Conservation (phyloP, 2,113 vertebrate species). For the Zosterops pallidus region DNA sequence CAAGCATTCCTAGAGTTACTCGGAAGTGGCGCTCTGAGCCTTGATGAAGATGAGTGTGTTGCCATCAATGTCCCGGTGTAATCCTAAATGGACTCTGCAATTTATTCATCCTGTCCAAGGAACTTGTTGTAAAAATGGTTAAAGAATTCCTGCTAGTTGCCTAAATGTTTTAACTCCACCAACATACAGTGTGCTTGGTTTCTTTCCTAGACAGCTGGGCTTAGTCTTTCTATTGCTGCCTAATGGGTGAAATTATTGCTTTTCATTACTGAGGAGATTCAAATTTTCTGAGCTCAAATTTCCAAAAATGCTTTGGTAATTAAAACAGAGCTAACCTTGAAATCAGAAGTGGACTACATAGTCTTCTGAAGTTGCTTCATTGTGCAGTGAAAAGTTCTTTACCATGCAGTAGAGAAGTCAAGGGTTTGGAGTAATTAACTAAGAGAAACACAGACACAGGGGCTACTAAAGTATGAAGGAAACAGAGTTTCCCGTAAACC, state of each 20-base stretch:
- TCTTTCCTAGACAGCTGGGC: neutral
- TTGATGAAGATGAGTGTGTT: neutral
- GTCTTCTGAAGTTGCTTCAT: neutral
- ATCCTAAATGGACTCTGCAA: rapidly evolving
- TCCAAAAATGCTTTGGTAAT: neutral
- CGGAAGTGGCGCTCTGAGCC: neutral
- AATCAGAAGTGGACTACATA: neutral
- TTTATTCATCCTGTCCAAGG: neutral
- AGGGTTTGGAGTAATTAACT: neutral
- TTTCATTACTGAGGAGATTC: neutral
- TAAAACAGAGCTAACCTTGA: neutral
- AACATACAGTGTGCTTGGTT: neutral
- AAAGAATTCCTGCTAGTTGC: neutral
- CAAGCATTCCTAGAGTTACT: neutral
- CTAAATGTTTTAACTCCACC: neutral
- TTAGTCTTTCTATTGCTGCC: neutral
- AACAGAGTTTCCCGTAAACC: neutral
- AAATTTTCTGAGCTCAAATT: neutral
- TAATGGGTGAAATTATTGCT: neutral
- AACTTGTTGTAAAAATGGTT: neutral
- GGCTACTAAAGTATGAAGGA: neutral
- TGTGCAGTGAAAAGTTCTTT: neutral
- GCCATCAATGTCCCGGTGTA: rapidly evolving
- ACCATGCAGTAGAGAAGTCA: neutral
- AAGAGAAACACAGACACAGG: neutral